Percentiles rank a stretch among this genome's conserved stretches.
Conservation (phyloP, 2,888 invertebrate species). For the Heliconius aoede region DNA sequence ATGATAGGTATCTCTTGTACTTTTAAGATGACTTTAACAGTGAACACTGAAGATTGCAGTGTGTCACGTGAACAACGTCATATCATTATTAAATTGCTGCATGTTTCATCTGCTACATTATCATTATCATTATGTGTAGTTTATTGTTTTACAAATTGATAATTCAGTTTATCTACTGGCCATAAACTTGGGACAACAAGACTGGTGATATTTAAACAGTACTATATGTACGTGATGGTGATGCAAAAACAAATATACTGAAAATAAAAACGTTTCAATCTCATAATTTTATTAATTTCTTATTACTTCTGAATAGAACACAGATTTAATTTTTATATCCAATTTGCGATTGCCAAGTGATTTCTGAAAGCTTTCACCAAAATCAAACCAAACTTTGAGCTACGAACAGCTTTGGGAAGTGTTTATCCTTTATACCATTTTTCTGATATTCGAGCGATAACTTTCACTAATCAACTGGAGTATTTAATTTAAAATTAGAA, state of each 20-base stretch:
- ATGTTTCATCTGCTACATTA: slow-evolving; percentile 19
- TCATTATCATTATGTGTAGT: slow-evolving; percentile 10
- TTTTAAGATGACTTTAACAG: no score
- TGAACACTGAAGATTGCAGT: neutral
- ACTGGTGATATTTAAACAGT: slow-evolving; percentile 10
- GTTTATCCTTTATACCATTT: neutral
- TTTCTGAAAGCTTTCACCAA: no score
- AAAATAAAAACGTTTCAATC: no score
- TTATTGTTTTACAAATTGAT: slow-evolving; percentile 22
- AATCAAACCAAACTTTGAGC: no score
- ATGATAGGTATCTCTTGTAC: no score
- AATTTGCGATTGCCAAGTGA: no score
- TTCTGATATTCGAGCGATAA: neutral
- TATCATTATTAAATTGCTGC: slow-evolving; percentile 9
- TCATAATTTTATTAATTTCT: no score
- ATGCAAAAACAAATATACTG: neutral
- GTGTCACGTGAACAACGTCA: slow-evolving; percentile 4
- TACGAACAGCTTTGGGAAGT: no score
- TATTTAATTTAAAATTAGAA: no score
- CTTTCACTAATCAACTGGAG: no score
- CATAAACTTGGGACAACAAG: slow-evolving; percentile 15
- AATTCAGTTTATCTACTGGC: slow-evolving; percentile 15
- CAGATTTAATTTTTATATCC: no score
- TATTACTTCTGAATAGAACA: no score
- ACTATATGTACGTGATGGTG: slow-evolving; percentile 1